Evolutionary conservation across 1,140 invertebrate species (phyloP), one percentile per base, ranked within the genome.

Genomic region (Araneus ventricosus): DNA sequence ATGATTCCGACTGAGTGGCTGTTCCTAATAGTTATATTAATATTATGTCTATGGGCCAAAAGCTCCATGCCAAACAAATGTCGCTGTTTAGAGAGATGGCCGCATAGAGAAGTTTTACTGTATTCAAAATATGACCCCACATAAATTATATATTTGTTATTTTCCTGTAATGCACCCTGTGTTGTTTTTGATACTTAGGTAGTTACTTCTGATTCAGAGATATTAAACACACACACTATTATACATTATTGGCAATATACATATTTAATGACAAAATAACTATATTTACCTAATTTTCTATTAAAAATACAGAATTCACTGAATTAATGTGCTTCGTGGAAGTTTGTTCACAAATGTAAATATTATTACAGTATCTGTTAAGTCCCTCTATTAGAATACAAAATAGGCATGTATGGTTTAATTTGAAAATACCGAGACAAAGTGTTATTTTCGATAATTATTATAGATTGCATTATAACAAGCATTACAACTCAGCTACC

Each of bases 361-460:
- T 37, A 34, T 75, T 75, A 37, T 30, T 75, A 30, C 63, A 37
- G 20, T 4, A 14, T 8, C 10, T 34, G 67, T 75, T 75, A 34
- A 75, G 67, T 75, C 30, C 30, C 27, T 75, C 27, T 75, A 34
- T 34, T 37, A 20, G 20, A 37, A 75, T 37, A 75, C 20, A 75
- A 75, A 75, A 75, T 70, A 70, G 27, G 34, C 22, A 5, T 34
- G 6, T 75, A 75, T 75, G 17, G 27, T 17, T 75, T 75, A 37
- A 75, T 75, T 75, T 75, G 70, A 75, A 75, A 75, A 75, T 75
- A 75, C 17, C 22, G 6, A 20, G 14, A 75, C 37, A 75, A 75
- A 37, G 14, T 37, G 3, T 75, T 5, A 20, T 37, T 34, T 70
- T 75, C 22, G 0, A 75, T 37, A 37, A 37, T 34, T 34, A 75